These are phyloP conservation scores for Botia kubotai DNA, from an alignment of 2,797 vertebrate genomes.

Conservation along the genomic window DNA sequence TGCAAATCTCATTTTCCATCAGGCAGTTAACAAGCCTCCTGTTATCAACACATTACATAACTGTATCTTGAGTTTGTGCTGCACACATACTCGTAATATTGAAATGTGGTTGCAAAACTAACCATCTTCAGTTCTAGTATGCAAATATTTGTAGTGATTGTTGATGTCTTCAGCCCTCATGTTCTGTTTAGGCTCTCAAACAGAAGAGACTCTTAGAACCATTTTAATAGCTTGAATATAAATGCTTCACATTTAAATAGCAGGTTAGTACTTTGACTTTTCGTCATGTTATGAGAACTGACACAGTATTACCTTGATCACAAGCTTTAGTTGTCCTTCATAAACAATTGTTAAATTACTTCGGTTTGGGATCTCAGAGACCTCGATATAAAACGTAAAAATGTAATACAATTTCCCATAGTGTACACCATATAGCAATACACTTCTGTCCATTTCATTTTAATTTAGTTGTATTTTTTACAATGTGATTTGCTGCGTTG, in stretches of 20 bases:
- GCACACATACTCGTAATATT: background rate
- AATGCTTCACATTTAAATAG: background rate
- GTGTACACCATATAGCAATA: background rate
- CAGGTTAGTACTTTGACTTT: background rate
- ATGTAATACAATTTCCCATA: background rate
- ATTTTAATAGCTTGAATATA: background rate
- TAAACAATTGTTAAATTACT: background rate
- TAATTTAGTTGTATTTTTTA: background rate
- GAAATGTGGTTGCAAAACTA: background rate
- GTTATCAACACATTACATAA: background rate
- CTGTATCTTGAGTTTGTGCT: background rate
- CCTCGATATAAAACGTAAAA: background rate
- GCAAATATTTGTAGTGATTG: background rate
- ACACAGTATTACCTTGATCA: background rate
- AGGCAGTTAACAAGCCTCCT: conserved; percentile 36
- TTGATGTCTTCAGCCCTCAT: background rate
- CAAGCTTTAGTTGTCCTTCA: background rate
- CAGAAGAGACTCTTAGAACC: background rate
- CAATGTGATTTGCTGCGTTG: background rate
- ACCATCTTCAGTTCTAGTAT: background rate
- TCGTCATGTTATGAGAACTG: background rate
- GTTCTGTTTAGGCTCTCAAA: background rate
- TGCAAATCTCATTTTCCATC: conserved; percentile 10
- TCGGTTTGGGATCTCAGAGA: background rate
- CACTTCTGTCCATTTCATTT: background rate